phyloP scores from a whole-genome alignment of 2,113 vertebrate species.

The Ctenomys sociabilis region DNA sequence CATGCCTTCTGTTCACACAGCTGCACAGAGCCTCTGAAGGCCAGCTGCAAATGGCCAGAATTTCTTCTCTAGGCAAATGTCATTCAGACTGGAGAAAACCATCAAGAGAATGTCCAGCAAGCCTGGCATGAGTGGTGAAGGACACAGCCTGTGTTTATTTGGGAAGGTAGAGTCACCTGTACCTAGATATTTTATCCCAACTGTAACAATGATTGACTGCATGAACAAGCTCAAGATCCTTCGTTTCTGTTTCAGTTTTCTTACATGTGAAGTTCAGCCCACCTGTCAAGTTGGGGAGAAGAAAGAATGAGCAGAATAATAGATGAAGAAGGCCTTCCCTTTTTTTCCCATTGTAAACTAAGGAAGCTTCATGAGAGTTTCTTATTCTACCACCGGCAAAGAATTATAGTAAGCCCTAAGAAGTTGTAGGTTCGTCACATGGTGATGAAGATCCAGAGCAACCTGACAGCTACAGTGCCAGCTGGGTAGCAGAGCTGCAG shows the following conservation, averaged over 20 bases:
- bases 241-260: not conserved
- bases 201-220: accelerated
- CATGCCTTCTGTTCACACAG: not conserved
- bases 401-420: not conserved
- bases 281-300: not conserved
- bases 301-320: accelerated
- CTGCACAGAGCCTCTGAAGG: not conserved
- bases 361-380: accelerated
- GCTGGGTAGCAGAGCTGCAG: not conserved
- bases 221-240: not conserved
- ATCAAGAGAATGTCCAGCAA: not conserved
- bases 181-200: not conserved
- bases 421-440: not conserved
- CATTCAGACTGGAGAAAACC: not conserved
- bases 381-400: not conserved
- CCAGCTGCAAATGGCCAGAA: not conserved
- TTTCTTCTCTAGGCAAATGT: not conserved
- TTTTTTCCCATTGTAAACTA: not conserved
- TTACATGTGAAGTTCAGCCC: not conserved
- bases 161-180: not conserved
- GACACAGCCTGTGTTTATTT: not conserved
- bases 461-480: not conserved
- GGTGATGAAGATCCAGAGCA: not conserved
- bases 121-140: accelerated
- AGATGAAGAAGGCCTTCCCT: not conserved